Evolutionary conservation across 1,140 invertebrate genomes (phyloP), one percentile per base, ranked within the genome.

Genomic region (Drosophila mayri): DNA sequence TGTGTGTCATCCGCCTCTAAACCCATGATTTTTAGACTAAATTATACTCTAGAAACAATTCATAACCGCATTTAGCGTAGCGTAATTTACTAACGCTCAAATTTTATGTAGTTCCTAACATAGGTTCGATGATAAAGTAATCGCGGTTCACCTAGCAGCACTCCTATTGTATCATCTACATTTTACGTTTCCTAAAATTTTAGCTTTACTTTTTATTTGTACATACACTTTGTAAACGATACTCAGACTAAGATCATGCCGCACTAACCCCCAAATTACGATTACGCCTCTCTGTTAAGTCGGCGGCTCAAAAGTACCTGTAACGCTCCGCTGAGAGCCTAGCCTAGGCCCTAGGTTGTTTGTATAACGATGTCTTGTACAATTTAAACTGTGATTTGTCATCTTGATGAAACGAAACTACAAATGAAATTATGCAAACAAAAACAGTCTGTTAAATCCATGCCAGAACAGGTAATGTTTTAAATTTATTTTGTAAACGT

Each of bases 71-170:
- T 79, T 76, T 88, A 88, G 60, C 54, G 67, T 87, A 80, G 76
- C 35, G 54, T 61, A 68, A 35, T 64, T 58, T 72, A 66, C 67
- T 72, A 68, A 64, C 72, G 67, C 68, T 52, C 62, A 44, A 63
- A 59, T 44, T 76, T 63, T 47, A 71, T 84, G 83, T 87, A 88
- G 84, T 87, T 80, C 63, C 80, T 78, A 78, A 57, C 44, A 38
- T 62, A 60, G 76, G 65, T 43, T 55, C 32, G 11, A 47, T 40
- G 11, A 63, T 40, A n/a, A 65, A 58, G 63, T 49, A 58, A 52
- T 63, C 62, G 62, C 35, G 62, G 62, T 12, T 50, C 35, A 50
- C 52, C 37, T 83, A 66, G 28, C 22, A 37, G 28, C 37, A 30
- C 18, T 81, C 63, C 59, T 49, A 77, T 70, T 77, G 74, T 77